Conservation (phyloP, 2,797 vertebrate species). For the Gallinago stenura region DNA sequence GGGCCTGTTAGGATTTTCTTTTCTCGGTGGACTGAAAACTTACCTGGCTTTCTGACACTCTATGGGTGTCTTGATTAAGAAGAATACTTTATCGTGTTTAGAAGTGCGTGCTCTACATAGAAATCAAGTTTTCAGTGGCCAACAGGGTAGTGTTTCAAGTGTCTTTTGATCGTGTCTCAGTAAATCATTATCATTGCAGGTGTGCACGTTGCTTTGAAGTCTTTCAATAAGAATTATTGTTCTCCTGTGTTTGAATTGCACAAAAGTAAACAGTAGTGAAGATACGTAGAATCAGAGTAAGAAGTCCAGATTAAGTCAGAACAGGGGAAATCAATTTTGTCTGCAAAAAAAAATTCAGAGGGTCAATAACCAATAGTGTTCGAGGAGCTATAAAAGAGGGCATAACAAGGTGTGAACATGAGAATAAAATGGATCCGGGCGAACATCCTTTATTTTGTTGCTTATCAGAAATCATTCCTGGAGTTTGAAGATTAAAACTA, state of each 20-base stretch:
- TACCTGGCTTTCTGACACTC: not conserved
- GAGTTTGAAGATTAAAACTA: not conserved
- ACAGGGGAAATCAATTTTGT: not conserved
- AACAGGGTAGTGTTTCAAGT: not conserved
- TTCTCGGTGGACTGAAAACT: not conserved
- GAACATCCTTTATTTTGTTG: not conserved
- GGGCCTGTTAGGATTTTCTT: not conserved
- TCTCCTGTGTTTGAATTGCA: not conserved
- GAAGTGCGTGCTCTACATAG: not conserved
- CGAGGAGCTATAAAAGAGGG: not conserved
- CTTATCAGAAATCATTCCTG: not conserved
- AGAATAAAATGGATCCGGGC: not conserved
- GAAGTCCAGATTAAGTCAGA: not conserved
- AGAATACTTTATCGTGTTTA: not conserved
- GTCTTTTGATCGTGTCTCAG: not conserved
- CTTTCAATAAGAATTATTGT: not conserved
- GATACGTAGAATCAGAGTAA: not conserved
- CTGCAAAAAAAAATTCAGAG: not conserved
- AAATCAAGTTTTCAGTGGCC: not conserved
- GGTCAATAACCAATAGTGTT: rapidly evolving
- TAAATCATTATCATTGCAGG: not conserved
- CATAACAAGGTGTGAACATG: not conserved
- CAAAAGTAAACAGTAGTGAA: not conserved
- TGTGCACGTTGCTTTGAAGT: not conserved
- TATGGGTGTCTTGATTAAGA: not conserved